Base-by-base conservation (phyloP, 1,140 invertebrate genomes). In the Lordiphosa stackelbergi region DNA sequence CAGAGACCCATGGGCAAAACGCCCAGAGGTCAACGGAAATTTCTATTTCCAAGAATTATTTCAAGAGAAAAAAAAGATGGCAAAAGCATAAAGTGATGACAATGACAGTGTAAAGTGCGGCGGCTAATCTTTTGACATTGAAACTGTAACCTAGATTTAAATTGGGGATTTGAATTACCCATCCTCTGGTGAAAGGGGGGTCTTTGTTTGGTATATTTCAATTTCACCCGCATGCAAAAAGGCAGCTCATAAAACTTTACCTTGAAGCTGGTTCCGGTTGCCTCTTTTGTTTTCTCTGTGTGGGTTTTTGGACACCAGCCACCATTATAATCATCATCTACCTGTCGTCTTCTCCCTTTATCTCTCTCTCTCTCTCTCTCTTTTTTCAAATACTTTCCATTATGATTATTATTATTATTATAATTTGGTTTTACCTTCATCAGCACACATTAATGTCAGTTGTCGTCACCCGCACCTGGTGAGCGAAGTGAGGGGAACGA, bases 351-450 rank as follows among this genome's bases (percentile, higher is more conserved):
- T 42, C 42, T 11, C n/a, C n/a, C n/a, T n/a, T n/a, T n/a, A n/a
- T n/a, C n/a, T n/a, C n/a, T n/a, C 52, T 37, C 43, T 36, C 40
- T 51, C 54, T 56, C 54, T 58, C 49, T 60, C 38, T 36, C 41
- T 36, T n/a, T 38, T 36, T 74, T 69, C 47, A 71, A 83, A 84
- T 81, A 83, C 77, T 84, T 83, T 83, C 73, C 78, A 83, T 83
- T 81, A 83, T 83, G 69, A 63, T 69, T 69, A 79, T 81, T 73
- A 73, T 78, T 62, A 62, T 65, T 63, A 72, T 58, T 54, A 55
- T 51, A 16, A 81, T 58, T 71, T 71, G 53, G 63, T 58, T 64
- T 68, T 81, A 60, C 66, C 60, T 69, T 64, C 75, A 81, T 79
- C 75, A 79, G 52, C 54, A 36, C 53, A 68, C 65, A 79, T 81